A percentile compares a stretch with the other conserved stretches of the same genome.
These are phyloP conservation scores for Mastomys natalensis DNA, from an alignment of 2,113 vertebrate genomes.

Conservation along the genomic window DNA sequence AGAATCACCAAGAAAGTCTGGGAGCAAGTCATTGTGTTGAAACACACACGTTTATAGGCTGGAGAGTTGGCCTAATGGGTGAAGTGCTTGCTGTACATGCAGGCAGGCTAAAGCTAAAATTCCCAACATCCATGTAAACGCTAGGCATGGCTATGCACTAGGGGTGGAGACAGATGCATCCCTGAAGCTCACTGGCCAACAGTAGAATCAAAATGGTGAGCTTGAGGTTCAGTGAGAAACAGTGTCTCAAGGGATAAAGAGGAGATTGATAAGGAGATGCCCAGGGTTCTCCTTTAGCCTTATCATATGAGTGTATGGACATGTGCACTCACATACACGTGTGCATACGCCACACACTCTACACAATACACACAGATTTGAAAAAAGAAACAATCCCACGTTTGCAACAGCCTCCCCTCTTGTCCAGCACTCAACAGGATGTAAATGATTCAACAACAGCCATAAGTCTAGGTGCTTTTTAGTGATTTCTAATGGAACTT, in stretches of 20 bases:
- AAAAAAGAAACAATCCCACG: accelerated
- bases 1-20: neutral
- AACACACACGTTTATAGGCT: neutral
- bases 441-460: neutral
- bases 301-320: neutral
- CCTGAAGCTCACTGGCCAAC: neutral
- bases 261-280: neutral
- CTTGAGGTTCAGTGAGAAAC: neutral
- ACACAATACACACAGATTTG: no score
- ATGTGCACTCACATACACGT: neutral
- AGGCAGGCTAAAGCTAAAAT: neutral
- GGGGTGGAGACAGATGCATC: no score
- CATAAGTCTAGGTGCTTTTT: neutral
- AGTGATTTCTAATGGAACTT: constrained; percentile 21
- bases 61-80: neutral
- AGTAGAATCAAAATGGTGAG: neutral
- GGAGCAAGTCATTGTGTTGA: neutral
- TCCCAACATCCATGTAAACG: neutral
- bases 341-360: neutral
- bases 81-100: neutral
- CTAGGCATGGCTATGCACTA: neutral
- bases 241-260: neutral
- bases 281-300: no score
- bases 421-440: neutral
- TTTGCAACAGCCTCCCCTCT: neutral